Evolutionary conservation across 2,888 invertebrate genomes (phyloP).

Genomic region (Sycophila texana): DNA sequence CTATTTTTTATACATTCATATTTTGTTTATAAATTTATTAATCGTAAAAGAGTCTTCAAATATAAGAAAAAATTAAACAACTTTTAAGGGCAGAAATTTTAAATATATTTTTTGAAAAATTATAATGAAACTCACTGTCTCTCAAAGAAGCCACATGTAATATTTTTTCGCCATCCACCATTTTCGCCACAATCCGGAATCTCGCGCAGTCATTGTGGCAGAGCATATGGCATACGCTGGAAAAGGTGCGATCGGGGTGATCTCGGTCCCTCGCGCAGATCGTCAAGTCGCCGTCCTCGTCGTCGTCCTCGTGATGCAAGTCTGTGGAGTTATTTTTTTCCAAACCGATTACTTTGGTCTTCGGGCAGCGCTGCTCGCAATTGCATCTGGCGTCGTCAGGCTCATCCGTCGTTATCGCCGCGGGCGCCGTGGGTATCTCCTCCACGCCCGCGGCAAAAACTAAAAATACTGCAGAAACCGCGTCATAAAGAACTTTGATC

Average conservation of each 20-base stretch:
- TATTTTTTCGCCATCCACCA: slow-evolving; percentile 51
- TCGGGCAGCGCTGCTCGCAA: slow-evolving; percentile 65
- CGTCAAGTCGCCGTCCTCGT: slow-evolving; percentile 65
- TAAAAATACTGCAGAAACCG: slow-evolving; percentile 39
- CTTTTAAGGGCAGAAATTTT: no score
- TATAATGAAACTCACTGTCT: slow-evolving; percentile 63
- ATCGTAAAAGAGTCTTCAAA: not conserved
- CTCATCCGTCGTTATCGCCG: slow-evolving; percentile 13
- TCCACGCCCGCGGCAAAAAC: slow-evolving; percentile 28
- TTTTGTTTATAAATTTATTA: no score
- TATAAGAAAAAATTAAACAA: not conserved
- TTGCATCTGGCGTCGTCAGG: slow-evolving; percentile 40
- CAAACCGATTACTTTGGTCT: slow-evolving; percentile 60
- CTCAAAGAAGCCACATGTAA: slow-evolving; percentile 60
- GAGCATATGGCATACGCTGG: slow-evolving; percentile 71
- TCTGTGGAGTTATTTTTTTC: slow-evolving; percentile 55
- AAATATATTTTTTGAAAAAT: not conserved
- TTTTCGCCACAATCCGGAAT: slow-evolving; percentile 59
- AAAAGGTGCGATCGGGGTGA: slow-evolving; percentile 66
- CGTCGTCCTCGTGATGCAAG: slow-evolving; percentile 62
- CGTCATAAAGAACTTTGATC: slow-evolving; percentile 48
- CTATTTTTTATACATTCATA: no score
- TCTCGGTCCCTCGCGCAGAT: slow-evolving; percentile 71
- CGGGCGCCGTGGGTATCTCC: slow-evolving; percentile 10
- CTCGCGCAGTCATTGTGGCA: slow-evolving; percentile 69